Evolutionary conservation across 2,888 invertebrate species (phyloP).

Genomic region (Tortricodes alternella): DNA sequence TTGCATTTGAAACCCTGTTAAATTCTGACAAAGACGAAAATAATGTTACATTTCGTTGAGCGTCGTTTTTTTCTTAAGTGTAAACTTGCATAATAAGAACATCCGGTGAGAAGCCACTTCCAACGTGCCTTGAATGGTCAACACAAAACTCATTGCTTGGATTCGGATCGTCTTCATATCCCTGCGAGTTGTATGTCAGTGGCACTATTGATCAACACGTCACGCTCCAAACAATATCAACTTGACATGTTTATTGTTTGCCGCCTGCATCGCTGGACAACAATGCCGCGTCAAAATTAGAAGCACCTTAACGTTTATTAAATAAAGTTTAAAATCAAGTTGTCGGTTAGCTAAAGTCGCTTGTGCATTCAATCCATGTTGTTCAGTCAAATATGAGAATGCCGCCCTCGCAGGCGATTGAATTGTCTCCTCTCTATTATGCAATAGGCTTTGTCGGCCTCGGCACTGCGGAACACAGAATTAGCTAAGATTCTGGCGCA

Average conservation of each 20-base stretch:
- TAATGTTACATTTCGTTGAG: no score
- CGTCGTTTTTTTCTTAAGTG: not conserved
- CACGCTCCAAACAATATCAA: slow-evolving; percentile 40
- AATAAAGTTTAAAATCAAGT: not conserved
- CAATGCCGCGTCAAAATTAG: not conserved
- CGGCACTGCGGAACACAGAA: not conserved
- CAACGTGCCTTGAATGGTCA: slow-evolving; percentile 18
- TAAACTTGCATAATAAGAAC: slow-evolving; percentile 22
- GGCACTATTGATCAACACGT: slow-evolving; percentile 46
- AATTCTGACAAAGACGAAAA: no score
- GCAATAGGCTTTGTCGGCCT: slow-evolving; percentile 10
- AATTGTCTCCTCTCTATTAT: slow-evolving; percentile 5
- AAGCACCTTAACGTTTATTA: slow-evolving; percentile 3
- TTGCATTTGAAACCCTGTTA: no score
- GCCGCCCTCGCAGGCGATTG: not conserved
- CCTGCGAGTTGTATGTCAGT: slow-evolving; percentile 16
- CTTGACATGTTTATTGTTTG: slow-evolving; percentile 46
- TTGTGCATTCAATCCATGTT: slow-evolving; percentile 8
- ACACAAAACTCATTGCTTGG: slow-evolving; percentile 3
- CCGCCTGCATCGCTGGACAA: slow-evolving; percentile 8
- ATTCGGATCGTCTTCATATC: not conserved
- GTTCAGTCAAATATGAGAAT: slow-evolving; percentile 2
- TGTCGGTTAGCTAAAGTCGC: not conserved
- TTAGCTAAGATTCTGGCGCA: not conserved
- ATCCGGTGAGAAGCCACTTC: slow-evolving; percentile 12